These are phyloP conservation scores for Orchesellides sinensis DNA, from an alignment of 2,888 invertebrate species.

Conservation along the genomic window DNA sequence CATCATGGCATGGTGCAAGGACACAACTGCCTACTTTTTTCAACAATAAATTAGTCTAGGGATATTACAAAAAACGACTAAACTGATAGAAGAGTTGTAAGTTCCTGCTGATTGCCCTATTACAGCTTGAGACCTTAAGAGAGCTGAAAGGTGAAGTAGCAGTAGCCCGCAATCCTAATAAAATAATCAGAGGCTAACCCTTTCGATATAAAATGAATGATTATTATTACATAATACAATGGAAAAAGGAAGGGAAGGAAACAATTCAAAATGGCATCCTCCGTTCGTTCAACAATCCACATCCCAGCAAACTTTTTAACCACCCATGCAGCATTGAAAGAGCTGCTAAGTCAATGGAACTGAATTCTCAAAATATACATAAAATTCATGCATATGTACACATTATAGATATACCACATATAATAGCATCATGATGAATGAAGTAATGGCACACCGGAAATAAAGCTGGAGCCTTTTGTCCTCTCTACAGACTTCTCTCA, in stretches of 20 bases:
- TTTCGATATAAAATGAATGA: conserved; percentile 19
- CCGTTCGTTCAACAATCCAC: conserved; percentile 28
- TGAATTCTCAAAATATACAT: background rate
- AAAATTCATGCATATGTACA: conserved; percentile 34
- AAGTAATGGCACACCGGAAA: conserved; percentile 65
- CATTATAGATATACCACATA: background rate
- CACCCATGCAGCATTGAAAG: conserved; percentile 32
- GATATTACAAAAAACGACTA: conserved; percentile 17
- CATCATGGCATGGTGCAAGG: background rate
- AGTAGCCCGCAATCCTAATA: background rate
- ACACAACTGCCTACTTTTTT: too few species aligned
- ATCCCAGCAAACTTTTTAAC: conserved; percentile 35
- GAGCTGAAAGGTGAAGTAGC: conserved; percentile 15
- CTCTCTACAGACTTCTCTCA: conserved; percentile 31
- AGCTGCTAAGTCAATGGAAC: background rate
- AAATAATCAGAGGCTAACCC: background rate
- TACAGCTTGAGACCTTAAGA: background rate
- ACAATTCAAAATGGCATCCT: conserved; percentile 60
- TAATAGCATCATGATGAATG: conserved; percentile 30
- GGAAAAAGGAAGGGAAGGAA: conserved; percentile 32
- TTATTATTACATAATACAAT: conserved; percentile 29
- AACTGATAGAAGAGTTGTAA: background rate
- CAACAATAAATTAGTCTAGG: conserved; percentile 22
- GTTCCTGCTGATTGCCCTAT: conserved; percentile 28
- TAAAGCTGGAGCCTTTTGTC: conserved; percentile 58